Percentiles rank a stretch among this genome's conserved stretches.
These are phyloP conservation scores for Capitulum mitella DNA, from an alignment of 2,888 invertebrate genomes.

Conservation along the genomic window DNA sequence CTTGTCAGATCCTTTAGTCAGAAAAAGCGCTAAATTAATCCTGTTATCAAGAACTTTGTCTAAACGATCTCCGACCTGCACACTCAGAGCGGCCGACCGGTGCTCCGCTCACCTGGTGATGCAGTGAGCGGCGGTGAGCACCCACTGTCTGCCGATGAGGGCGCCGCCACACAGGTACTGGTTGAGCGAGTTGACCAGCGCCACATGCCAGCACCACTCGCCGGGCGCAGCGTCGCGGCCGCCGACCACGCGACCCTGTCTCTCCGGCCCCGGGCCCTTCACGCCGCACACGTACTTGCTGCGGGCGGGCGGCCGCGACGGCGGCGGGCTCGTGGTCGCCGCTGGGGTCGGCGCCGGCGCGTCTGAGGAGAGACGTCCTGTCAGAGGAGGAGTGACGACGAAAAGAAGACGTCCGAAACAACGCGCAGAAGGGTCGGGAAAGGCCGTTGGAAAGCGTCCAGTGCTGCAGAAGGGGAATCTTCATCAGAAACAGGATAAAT, in stretches of 20 bases:
- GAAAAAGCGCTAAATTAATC: no score
- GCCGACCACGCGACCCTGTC: constrained; percentile 63
- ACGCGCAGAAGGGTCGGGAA: no score
- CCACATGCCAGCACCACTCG: constrained; percentile 94
- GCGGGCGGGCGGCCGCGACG: constrained; percentile 63
- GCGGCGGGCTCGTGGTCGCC: constrained; percentile 49
- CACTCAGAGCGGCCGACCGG: constrained; percentile 45
- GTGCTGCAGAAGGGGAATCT: no score
- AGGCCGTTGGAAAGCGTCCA: no score
- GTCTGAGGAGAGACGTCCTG: constrained; percentile 42
- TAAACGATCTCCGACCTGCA: no score
- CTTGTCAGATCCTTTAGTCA: no score
- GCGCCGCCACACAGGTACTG: constrained; percentile 91
- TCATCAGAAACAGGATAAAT: no score
- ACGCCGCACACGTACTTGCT: constrained; percentile 89
- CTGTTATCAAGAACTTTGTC: no score
- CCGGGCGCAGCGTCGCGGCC: constrained; percentile 87
- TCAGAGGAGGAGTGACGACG: no score
- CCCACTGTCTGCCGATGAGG: constrained; percentile 89
- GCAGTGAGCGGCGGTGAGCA: constrained; percentile 82
- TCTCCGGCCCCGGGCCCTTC: constrained; percentile 63
- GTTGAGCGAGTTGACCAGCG: constrained; percentile 83
- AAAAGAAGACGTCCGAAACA: no score
- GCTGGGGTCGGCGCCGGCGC: constrained; percentile 46
- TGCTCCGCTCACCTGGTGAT: constrained; percentile 82